Evolutionary conservation across 2,113 vertebrate genomes (phyloP).

Genomic region (Chamaea fasciata): DNA sequence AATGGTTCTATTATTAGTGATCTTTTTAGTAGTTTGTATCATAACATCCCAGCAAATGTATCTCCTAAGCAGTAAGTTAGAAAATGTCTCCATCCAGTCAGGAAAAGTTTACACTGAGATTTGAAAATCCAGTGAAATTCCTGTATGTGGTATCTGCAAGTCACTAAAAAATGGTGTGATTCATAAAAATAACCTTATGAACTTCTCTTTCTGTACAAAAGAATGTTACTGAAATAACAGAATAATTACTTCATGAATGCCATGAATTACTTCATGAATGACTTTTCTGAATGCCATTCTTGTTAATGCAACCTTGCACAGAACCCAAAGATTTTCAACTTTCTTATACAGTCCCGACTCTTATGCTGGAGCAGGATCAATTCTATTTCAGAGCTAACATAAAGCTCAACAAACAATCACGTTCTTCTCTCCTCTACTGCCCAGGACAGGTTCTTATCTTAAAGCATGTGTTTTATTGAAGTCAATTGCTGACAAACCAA

Average conservation of each 20-base stretch:
- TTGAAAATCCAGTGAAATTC: constrained; percentile 72
- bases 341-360: not conserved
- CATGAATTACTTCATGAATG: too few relatives aligned
- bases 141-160: constrained; percentile 62
- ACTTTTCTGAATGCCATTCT: not conserved
- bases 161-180: constrained; percentile 46
- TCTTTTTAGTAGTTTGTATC: not conserved
- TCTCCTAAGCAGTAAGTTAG: not conserved
- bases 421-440: not conserved
- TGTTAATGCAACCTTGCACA: not conserved
- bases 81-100: constrained; percentile 18
- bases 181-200: constrained; percentile 55
- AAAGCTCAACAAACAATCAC: not conserved
- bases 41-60: not conserved
- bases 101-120: constrained; percentile 61
- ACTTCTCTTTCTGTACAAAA: not conserved
- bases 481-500: not conserved
- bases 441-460: not conserved
- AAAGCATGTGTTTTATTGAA: not conserved
- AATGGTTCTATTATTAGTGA: not conserved
- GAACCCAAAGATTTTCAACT: not conserved
- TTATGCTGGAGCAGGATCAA: not conserved
- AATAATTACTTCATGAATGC: not conserved
- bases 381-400: not conserved
- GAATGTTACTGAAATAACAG: not conserved